Evolutionary conservation across 1,140 invertebrate species (phyloP), one percentile per base, ranked within the genome.

Genomic region (Cydia fagiglandana): DNA sequence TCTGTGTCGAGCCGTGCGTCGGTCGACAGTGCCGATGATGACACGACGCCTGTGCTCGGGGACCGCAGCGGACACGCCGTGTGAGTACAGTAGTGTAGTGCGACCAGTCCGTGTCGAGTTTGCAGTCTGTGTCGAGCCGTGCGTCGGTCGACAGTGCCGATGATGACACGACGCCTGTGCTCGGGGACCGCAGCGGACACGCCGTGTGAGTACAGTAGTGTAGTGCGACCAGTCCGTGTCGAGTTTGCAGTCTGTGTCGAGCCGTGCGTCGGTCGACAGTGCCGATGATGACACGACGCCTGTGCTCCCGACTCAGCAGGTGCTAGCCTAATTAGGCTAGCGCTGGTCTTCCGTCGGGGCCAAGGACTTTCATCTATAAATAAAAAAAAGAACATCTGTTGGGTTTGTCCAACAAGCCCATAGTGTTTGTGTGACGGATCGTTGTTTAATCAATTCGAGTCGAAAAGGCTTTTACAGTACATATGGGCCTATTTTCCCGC

Each of bases 61-160:
- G 86, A 87, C 74, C 77, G 90, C 1, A 81, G 84, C 4, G 88
- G 88, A 1, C 82, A 91, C 66, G 88, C 88, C 15, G 83, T 89
- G 89, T 91, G 61, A 88, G 89, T 87, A 45, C 4, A 15, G 13
- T 56, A 68, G 66, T 12, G 4, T 7, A 15, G 15, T 34, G 24
- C 7, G 66, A 38, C 28, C 38, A 41, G 38, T 41, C 4, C 38
- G 38, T 10, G 38, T 68, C 13, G 12, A 68, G 66, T 68, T 12
- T 3, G 12, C 13, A 15, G 10, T 20, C 15, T 38, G 68, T 34
- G 34, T 34, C 34, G 34, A 34, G 34, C 5, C 34, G 85, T 75
- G 85, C 85, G 17, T 90, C 88, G 0, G 84, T 89, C 70, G 89
- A 90, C 20, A 86, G 81, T 13, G 86, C 66, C n/a, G 81, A 88